Percentiles rank a stretch among this genome's conserved stretches.
Evolutionary conservation across 2,888 invertebrate genomes (phyloP).

Genomic region (Pocota personata): DNA sequence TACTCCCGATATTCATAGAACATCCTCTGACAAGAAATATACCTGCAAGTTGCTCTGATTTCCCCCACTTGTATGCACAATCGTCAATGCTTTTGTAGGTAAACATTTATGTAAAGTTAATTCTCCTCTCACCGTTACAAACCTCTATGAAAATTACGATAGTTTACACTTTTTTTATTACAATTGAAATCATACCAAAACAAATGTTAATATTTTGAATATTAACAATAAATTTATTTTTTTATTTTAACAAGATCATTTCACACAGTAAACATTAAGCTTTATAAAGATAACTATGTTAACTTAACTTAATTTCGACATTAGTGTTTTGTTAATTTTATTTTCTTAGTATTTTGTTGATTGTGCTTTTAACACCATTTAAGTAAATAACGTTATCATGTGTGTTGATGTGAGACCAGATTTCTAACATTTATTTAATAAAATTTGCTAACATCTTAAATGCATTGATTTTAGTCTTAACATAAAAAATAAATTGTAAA

Average conservation of each 20-base stretch:
- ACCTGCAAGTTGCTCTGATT: too few species aligned
- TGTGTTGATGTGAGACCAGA: slow-evolving; percentile 3
- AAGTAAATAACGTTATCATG: neutral
- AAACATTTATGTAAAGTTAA: too few species aligned
- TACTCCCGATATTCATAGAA: too few species aligned
- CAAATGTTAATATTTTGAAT: neutral
- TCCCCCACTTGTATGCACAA: too few species aligned
- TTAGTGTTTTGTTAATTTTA: neutral
- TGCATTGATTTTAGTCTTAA: neutral
- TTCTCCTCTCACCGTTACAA: too few species aligned
- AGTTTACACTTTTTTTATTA: too few species aligned
- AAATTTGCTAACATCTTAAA: neutral
- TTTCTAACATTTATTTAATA: neutral
- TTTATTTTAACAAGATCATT: slow-evolving; percentile 20
- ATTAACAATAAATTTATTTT: slow-evolving; percentile 26
- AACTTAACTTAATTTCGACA: neutral
- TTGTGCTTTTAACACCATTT: slow-evolving; percentile 46
- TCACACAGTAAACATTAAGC: slow-evolving; percentile 31
- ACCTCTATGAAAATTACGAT: too few species aligned
- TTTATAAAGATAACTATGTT: neutral
- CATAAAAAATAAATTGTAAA: neutral
- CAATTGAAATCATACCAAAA: neutral
- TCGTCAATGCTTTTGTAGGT: too few species aligned
- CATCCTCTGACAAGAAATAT: too few species aligned
- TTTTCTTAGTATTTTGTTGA: slow-evolving; percentile 14